Evolutionary conservation across 2,888 invertebrate species (phyloP).

Genomic region (Onthophagus sagittarius): DNA sequence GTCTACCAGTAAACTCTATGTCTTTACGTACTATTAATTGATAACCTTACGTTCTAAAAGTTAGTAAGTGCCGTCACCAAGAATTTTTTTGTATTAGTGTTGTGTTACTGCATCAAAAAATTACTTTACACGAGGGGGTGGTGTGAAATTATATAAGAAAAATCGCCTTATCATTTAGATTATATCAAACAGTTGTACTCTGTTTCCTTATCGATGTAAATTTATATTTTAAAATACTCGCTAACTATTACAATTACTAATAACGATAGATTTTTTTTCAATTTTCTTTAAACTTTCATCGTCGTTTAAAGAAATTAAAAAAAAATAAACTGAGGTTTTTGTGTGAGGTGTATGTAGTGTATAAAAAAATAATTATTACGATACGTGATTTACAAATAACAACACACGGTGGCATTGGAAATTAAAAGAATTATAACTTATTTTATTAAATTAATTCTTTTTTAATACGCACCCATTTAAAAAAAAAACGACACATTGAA

Average conservation of each 20-base stretch:
- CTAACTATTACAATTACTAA: background rate
- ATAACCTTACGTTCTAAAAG: conserved; percentile 38
- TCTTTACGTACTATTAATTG: conserved; percentile 18
- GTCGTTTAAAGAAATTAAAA: background rate
- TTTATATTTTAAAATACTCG: conserved; percentile 2
- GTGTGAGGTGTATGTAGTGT: conserved; percentile 21
- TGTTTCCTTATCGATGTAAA: conserved; percentile 18
- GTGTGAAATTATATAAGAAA: background rate
- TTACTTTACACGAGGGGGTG: conserved; percentile 26
- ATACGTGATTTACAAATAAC: conserved; percentile 11
- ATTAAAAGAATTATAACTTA: background rate
- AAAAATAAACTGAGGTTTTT: conserved; percentile 24
- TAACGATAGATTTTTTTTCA: too few species aligned
- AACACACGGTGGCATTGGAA: conserved; percentile 18
- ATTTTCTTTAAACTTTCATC: too few species aligned
- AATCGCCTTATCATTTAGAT: background rate
- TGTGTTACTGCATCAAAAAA: conserved; percentile 44
- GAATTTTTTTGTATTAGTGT: conserved; percentile 39
- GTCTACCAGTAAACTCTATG: conserved; percentile 29
- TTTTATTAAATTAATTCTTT: background rate
- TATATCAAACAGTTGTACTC: conserved; percentile 31
- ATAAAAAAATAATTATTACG: conserved; percentile 17
- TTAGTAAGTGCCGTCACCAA: conserved; percentile 50
- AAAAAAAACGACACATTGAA: background rate
- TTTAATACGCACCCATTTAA: conserved; percentile 28